Percentiles rank a stretch among this genome's conserved stretches.
Evolutionary conservation across 2,113 vertebrate genomes (phyloP).

Genomic region (Pygoscelis antarcticus): DNA sequence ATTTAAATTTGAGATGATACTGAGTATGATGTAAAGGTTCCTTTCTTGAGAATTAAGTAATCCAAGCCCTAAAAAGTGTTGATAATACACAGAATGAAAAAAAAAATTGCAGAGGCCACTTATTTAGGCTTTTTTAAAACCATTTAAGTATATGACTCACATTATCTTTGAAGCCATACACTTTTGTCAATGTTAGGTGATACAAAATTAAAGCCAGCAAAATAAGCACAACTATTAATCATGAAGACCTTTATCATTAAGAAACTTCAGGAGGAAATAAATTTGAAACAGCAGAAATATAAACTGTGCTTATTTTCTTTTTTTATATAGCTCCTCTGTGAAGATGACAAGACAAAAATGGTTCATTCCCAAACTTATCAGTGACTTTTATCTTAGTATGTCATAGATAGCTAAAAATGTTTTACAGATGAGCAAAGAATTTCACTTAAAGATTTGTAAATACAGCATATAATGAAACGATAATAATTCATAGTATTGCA

Average conservation of each 20-base stretch:
- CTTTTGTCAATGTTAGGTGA: background rate
- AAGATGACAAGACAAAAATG: background rate
- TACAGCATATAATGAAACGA: background rate
- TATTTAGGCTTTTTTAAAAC: background rate
- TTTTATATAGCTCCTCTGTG: background rate
- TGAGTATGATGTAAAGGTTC: accelerated
- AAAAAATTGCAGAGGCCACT: background rate
- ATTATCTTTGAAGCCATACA: background rate
- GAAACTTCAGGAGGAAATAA: background rate
- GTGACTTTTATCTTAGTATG: background rate
- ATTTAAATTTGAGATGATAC: background rate
- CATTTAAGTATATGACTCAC: background rate
- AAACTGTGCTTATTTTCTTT: background rate
- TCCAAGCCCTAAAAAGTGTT: background rate
- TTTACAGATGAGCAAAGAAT: background rate
- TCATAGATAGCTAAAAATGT: background rate
- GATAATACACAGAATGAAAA: background rate
- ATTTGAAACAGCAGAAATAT: background rate
- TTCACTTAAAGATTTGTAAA: background rate
- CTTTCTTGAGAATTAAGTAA: background rate
- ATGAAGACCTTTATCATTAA: background rate
- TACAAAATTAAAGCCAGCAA: background rate
- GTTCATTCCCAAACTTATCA: background rate
- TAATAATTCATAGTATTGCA: background rate
- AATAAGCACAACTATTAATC: background rate